Conservation (phyloP, 2,113 vertebrate genomes). For the Odocoileus virginianus region DNA sequence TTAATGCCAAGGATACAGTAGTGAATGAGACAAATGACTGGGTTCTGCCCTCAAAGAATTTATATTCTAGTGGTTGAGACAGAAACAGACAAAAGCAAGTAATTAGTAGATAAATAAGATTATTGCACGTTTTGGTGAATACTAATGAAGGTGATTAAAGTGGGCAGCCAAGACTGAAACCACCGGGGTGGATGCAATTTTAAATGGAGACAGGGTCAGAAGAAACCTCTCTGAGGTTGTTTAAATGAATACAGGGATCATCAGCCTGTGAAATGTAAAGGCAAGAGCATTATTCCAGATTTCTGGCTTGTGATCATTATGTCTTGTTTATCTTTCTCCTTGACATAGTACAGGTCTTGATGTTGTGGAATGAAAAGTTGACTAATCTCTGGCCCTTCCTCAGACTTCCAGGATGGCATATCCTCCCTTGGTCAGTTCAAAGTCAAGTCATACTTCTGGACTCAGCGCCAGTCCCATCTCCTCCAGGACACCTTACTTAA, state of each 20-base stretch:
- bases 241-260: neutral
- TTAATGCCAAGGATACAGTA: neutral
- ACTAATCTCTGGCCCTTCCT: neutral
- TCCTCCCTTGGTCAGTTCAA: neutral
- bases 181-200: neutral
- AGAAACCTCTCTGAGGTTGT: neutral
- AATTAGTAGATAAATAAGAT: neutral
- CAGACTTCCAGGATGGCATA: neutral
- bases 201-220: neutral
- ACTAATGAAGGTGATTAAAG: neutral
- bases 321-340: neutral
- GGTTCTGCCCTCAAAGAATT: neutral
- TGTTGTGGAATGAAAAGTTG: neutral
- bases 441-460: neutral
- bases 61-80: neutral
- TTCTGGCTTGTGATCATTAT: neutral
- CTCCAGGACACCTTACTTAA: neutral
- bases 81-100: neutral
- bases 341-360: neutral
- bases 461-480: neutral
- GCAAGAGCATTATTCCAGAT: neutral
- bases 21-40: neutral
- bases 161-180: neutral
- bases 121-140: neutral
- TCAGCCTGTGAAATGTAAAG: neutral